Conservation (phyloP, 2,888 invertebrate species). For the Uloborus plumipes region DNA sequence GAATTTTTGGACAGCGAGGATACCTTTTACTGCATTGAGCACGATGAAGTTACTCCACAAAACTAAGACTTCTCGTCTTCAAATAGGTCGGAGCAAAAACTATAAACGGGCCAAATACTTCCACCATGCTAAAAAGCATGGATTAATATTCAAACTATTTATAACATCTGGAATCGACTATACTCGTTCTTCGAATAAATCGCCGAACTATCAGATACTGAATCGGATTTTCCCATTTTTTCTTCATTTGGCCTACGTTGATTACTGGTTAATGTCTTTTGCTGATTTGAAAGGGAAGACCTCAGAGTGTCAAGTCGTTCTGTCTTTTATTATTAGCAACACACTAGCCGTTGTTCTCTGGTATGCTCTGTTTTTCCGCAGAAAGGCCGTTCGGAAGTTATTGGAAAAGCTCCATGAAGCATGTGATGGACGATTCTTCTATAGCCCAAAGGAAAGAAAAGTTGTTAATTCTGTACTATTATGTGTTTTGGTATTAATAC, state of each 20-base stretch:
- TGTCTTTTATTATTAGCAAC: constrained; percentile 40
- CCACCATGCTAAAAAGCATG: not conserved
- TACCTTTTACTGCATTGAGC: too few relatives aligned
- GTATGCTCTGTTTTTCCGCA: constrained; percentile 17
- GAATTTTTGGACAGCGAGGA: too few relatives aligned
- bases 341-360: constrained; percentile 24
- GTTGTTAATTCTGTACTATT: constrained; percentile 4
- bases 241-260: constrained; percentile 17
- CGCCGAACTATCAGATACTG: not conserved
- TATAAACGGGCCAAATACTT: not conserved
- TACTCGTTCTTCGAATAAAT: not conserved
- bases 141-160: constrained; percentile 15
- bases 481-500: constrained; percentile 9
- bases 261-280: constrained; percentile 51
- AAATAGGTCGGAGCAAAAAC: too few relatives aligned
- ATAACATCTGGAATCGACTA: constrained; percentile 27
- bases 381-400: not conserved
- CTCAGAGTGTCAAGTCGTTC: constrained; percentile 37
- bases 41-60: too few relatives aligned
- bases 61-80: too few relatives aligned
- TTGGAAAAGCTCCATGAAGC: constrained; percentile 12
- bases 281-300: constrained; percentile 22
- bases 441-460: constrained; percentile 11
- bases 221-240: constrained; percentile 6
- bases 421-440: not conserved